A percentile compares a stretch with the other conserved stretches of the same genome.
Conservation (phyloP, 2,797 vertebrate species). For the Phataginus tricuspis region DNA sequence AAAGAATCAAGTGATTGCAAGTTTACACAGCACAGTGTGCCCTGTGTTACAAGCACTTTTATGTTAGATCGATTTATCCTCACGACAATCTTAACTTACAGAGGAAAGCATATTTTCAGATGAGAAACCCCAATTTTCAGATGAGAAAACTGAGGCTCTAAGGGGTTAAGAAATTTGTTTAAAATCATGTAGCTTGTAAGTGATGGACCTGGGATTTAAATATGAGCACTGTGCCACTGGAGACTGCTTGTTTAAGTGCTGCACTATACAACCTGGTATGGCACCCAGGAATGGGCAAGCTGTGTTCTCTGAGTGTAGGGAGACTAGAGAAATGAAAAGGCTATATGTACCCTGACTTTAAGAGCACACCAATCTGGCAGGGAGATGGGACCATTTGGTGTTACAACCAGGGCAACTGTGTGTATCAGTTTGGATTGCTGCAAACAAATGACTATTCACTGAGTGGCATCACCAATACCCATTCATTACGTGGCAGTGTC, state of each 20-base stretch:
- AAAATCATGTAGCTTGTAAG: neutral
- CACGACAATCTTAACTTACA: neutral
- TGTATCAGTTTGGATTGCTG: neutral
- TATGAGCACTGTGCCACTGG: too few relatives aligned
- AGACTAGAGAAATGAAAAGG: neutral
- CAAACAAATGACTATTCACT: neutral
- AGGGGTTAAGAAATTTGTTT: neutral
- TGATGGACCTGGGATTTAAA: neutral
- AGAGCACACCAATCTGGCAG: neutral
- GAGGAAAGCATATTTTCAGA: neutral
- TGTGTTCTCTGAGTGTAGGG: neutral
- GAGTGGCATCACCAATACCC: neutral
- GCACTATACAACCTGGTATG: neutral
- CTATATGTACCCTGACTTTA: neutral
- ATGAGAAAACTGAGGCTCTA: neutral
- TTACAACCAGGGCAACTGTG: neutral
- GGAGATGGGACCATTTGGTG: neutral
- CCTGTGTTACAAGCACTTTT: neutral
- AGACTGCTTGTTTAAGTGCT: neutral
- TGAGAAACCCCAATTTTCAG: neutral
- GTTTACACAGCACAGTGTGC: neutral
- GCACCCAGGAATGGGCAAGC: neutral
- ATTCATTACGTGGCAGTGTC: neutral
- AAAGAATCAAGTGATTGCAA: neutral
- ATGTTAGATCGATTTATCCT: neutral